Conservation (phyloP, 1,140 invertebrate genomes). For the Asbolus verrucosus region DNA sequence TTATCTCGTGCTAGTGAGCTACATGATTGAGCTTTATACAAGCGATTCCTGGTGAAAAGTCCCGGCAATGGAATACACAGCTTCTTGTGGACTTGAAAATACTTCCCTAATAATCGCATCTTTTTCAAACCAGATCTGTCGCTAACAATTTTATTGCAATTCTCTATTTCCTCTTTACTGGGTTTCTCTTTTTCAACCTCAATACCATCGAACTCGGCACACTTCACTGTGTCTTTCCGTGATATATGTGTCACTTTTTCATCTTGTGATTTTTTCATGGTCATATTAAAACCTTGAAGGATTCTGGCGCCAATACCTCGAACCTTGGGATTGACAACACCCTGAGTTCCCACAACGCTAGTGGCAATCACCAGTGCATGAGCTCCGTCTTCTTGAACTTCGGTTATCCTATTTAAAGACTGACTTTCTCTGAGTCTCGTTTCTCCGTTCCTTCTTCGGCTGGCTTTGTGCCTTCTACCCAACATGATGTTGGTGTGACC, state of each 20-base stretch:
- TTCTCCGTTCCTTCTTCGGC: constrained; percentile 72
- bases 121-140: constrained; percentile 66
- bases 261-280: constrained; percentile 40
- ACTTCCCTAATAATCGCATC: constrained; percentile 72
- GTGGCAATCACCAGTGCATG: constrained; percentile 59
- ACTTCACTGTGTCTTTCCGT: constrained; percentile 45
- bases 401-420: constrained; percentile 84
- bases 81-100: constrained; percentile 75
- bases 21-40: constrained; percentile 73
- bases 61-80: constrained; percentile 70
- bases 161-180: constrained; percentile 42
- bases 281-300: constrained; percentile 52
- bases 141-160: constrained; percentile 48
- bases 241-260: constrained; percentile 51
- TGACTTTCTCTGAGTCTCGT: constrained; percentile 82
- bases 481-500: constrained; percentile 60
- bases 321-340: constrained; percentile 63
- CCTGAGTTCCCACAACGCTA: constrained; percentile 54
- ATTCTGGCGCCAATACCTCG: constrained; percentile 64
- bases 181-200: constrained; percentile 63
- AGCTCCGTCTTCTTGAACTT: constrained; percentile 74
- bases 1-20: constrained; percentile 70
- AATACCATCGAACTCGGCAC: constrained; percentile 53
- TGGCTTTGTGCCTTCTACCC: constrained; percentile 68
- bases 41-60: constrained; percentile 67